Percentiles rank a stretch among this genome's conserved stretches.
phyloP scores from a whole-genome alignment of 2,888 invertebrate genomes.

The Lochmaea crataegi region DNA sequence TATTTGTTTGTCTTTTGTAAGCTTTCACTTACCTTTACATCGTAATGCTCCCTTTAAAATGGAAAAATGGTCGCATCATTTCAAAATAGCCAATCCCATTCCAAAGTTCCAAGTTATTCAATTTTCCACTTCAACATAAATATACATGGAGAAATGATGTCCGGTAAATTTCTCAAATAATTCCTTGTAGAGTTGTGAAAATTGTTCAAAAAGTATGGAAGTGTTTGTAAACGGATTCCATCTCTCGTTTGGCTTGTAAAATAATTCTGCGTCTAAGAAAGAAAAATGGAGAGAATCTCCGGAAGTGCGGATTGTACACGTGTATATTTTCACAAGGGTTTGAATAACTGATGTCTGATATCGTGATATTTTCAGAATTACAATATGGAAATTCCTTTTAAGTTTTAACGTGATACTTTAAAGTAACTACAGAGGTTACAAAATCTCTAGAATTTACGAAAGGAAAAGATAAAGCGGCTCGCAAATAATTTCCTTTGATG shows the following conservation, averaged over 20 bases:
- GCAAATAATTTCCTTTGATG: constrained; percentile 14
- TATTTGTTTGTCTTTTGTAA: constrained; percentile 15
- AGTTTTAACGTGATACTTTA: constrained; percentile 10
- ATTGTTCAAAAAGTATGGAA: too few relatives aligned
- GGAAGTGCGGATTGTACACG: constrained; percentile 6
- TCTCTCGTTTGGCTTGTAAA: not conserved
- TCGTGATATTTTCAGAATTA: constrained; percentile 22
- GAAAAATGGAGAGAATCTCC: not conserved
- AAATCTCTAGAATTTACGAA: constrained; percentile 14
- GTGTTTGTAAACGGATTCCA: not conserved
- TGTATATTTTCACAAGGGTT: constrained; percentile 33
- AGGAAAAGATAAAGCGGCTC: constrained; percentile 5
- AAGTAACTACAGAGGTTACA: constrained; percentile 11
- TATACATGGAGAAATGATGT: too few relatives aligned
- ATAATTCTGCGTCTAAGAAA: constrained; percentile 5
- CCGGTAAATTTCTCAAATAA: too few relatives aligned
- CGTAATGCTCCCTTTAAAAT: not conserved
- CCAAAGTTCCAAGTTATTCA: too few relatives aligned
- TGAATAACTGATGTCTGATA: constrained; percentile 29
- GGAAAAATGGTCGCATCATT: not conserved
- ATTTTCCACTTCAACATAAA: too few relatives aligned
- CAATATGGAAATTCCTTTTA: constrained; percentile 29
- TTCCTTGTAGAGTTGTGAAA: too few relatives aligned
- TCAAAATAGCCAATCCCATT: not conserved
- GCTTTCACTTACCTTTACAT: not conserved